phyloP scores from a whole-genome alignment of 2,888 invertebrate genomes.

The Diachrysia chrysitis region DNA sequence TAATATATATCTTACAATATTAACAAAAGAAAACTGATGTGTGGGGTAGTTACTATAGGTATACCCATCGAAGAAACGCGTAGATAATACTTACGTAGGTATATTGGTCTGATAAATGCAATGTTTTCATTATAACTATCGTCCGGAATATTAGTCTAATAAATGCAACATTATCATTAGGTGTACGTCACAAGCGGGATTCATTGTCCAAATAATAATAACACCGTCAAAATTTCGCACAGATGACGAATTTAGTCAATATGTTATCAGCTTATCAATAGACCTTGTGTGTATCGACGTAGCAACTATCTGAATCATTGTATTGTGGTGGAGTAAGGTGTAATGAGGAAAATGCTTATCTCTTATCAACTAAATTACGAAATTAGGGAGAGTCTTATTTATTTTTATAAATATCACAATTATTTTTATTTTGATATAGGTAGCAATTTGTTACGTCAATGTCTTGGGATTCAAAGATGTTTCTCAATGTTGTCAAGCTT shows the following conservation, averaged over 20 bases:
- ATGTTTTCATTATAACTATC: too few species aligned
- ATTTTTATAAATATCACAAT: not conserved
- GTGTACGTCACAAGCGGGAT: not conserved
- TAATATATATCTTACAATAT: too few species aligned
- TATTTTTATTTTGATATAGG: too few species aligned
- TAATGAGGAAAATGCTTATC: not conserved
- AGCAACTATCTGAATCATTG: constrained; percentile 20
- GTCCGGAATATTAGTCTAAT: not conserved
- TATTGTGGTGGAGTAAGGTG: not conserved
- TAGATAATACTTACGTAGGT: too few species aligned
- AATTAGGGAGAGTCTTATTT: not conserved
- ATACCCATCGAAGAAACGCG: not conserved
- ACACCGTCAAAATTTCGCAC: not conserved
- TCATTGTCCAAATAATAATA: not conserved
- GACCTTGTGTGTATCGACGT: constrained; percentile 11
- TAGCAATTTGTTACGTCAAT: too few species aligned
- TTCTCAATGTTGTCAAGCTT: too few species aligned
- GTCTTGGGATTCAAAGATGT: too few species aligned
- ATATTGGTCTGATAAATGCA: too few species aligned
- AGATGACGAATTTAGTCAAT: constrained; percentile 13
- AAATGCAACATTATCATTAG: not conserved
- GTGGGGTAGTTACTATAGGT: too few species aligned
- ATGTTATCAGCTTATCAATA: constrained; percentile 38
- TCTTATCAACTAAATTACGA: not conserved
- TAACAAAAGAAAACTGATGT: too few species aligned